Percentiles rank a stretch among this genome's conserved stretches.
phyloP scores from a whole-genome alignment of 1,140 invertebrate species.

The Dufourea novaeangliae region DNA sequence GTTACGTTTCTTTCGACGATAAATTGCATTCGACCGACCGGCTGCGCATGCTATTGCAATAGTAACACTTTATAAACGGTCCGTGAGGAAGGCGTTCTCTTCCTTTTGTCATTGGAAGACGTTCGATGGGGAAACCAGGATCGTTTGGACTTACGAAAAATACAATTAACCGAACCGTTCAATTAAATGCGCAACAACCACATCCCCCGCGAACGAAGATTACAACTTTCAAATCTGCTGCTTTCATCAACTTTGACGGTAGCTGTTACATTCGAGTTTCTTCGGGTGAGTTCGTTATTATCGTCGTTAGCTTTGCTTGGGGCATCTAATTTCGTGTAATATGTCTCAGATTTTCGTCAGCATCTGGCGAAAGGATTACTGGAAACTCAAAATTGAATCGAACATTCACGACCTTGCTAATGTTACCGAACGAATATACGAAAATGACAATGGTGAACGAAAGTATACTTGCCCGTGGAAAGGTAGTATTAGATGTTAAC shows the following conservation, averaged over 20 bases:
- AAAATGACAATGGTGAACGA: no score
- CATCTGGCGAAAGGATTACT: background rate
- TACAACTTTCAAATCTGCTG: slow-evolving; percentile 36
- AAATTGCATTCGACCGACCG: slow-evolving; percentile 5
- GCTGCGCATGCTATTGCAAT: background rate
- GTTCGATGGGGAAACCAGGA: background rate
- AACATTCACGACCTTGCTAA: background rate
- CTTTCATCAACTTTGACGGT: slow-evolving; percentile 29
- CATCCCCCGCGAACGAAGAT: background rate
- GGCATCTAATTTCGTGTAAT: background rate
- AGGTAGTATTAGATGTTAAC: no score
- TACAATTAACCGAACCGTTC: slow-evolving; percentile 1
- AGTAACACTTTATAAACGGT: background rate
- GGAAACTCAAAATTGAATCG: background rate
- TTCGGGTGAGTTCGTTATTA: background rate
- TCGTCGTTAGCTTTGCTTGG: background rate
- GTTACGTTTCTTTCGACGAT: slow-evolving; percentile 22
- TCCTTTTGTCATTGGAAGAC: background rate
- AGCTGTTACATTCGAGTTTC: slow-evolving; percentile 10
- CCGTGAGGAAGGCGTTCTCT: background rate
- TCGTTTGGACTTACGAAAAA: slow-evolving; percentile 16
- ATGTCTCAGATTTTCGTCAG: background rate
- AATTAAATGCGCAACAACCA: slow-evolving; percentile 4
- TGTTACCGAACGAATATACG: no score
- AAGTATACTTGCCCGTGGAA: no score